Evolutionary conservation across 2,888 invertebrate genomes (phyloP).

Genomic region (Amiota communis): DNA sequence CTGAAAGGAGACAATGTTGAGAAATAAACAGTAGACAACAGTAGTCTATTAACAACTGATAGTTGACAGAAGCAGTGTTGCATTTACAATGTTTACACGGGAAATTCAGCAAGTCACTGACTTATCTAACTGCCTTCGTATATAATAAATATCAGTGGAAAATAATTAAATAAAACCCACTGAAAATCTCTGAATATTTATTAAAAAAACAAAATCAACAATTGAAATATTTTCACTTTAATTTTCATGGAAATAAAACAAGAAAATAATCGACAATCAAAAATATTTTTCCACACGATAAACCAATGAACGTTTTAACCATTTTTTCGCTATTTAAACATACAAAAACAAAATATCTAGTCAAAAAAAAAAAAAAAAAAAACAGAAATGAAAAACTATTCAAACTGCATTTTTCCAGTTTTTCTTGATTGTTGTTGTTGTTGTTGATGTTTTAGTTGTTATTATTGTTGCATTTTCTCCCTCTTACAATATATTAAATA

Average conservation of each 20-base stretch:
- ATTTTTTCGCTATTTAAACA: slow-evolving; percentile 4
- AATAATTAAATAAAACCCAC: too few species aligned
- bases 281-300: slow-evolving; percentile 7
- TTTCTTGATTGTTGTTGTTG: background rate
- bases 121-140: too few species aligned
- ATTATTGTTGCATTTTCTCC: slow-evolving; percentile 4
- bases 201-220: background rate
- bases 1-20: too few species aligned
- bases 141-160: background rate
- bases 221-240: background rate
- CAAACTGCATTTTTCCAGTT: slow-evolving; percentile 16
- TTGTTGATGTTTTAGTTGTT: background rate
- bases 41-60: too few species aligned
- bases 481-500: background rate
- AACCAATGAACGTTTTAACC: slow-evolving; percentile 11
- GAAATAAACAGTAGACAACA: too few species aligned
- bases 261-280: background rate
- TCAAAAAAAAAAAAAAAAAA: background rate
- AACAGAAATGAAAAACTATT: background rate
- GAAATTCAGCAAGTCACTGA: too few species aligned
- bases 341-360: background rate
- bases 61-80: too few species aligned
- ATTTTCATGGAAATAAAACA: background rate
- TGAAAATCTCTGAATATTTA: too few species aligned
- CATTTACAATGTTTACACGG: too few species aligned